Base-by-base conservation (phyloP, 2,888 invertebrate genomes). In the Rotaria magnacalcarata region DNA sequence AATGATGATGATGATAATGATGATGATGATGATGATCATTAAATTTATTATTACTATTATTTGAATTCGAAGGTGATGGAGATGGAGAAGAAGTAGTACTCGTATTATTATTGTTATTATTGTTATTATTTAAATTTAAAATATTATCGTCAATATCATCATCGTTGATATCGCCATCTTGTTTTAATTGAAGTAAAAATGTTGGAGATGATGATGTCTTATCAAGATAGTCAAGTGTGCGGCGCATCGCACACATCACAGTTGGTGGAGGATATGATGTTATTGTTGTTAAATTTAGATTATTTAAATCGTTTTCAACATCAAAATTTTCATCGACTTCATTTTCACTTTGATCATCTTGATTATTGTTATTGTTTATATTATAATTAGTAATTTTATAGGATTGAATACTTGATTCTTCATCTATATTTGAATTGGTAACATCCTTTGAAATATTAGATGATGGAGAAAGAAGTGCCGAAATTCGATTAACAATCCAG, bases 401-500 rank as follows among this genome's bases (percentile, higher is more conserved):
- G 1, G 67, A 67, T 34, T 21, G 47, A 24, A 24, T 4, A 80
- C 47, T 47, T 47, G 47, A 80, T 10, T 80, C 80, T 8, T 80
- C 80, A 47, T 80, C 75, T 8, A 14, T 10, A 11, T n/a, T 47
- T 24, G 24, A 2, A 24, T 21, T 16, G 3, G 27, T 21, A 21
- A 7, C 2, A n/a, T 43, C 47, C 10, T 24, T 47, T 10, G 80
- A 80, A n/a, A 5, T 47, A 14, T 8, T 47, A n/a, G 80, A 7
- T n/a, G 84, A 87, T 19, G 90, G 90, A 87, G 89, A 89, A 19
- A 97, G 92, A 89, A 95, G 95, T 87, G 94, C 93, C 90, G 96
- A 96, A 87, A 96, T 94, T 87, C 94, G 93, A 90, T 95, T 95
- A 85, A 96, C 93, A 89, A 96, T 93, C 94, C 96, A 96, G 91